A percentile compares a stretch with the other conserved stretches of the same genome.
Conservation (phyloP, 2,797 vertebrate species). For the Microtus obscurus region DNA sequence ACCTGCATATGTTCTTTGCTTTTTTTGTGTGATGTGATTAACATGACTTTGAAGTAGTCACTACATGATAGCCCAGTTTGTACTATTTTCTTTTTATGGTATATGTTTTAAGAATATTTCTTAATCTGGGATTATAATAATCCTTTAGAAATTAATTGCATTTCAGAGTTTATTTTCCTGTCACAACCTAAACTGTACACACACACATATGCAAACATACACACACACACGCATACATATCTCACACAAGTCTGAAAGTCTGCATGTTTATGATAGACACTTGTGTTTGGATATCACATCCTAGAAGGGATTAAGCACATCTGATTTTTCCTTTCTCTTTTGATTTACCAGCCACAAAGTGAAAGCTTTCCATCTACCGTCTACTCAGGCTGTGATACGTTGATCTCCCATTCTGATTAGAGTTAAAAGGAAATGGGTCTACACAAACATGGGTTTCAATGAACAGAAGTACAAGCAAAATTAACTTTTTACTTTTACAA, state of each 20-base stretch:
- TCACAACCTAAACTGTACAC: not conserved
- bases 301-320: too few species aligned
- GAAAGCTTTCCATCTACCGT: not conserved
- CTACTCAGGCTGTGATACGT: not conserved
- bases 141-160: not conserved
- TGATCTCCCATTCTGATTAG: not conserved
- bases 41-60: not conserved
- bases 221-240: not conserved
- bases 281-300: not conserved
- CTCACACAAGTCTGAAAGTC: too few species aligned
- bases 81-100: not conserved
- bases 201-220: not conserved
- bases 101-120: not conserved
- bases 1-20: too few species aligned
- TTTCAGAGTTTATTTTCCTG: not conserved
- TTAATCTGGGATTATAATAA: not conserved
- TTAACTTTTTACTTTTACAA: not conserved
- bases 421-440: not conserved
- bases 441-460: not conserved
- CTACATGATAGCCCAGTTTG: not conserved
- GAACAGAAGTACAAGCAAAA: not conserved
- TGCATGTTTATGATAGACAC: not conserved
- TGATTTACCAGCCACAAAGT: not conserved
- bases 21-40: not conserved
- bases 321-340: not conserved